Conservation (phyloP, 2,888 invertebrate genomes). For the Subacronicta megacephala region DNA sequence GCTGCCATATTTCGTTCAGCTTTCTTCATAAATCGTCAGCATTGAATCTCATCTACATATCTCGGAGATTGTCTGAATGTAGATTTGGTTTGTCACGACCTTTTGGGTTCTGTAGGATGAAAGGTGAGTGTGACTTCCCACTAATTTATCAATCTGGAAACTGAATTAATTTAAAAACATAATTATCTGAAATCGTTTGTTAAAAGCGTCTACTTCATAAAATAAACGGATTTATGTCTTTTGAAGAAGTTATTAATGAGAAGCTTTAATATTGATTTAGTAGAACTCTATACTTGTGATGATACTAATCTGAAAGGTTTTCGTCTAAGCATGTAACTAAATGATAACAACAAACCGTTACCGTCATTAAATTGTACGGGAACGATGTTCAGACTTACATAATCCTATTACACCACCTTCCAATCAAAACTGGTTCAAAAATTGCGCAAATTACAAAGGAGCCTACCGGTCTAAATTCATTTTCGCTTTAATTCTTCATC, state of each 20-base stretch:
- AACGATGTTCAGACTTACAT: slow-evolving; percentile 21
- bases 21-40: slow-evolving; percentile 85
- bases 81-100: slow-evolving; percentile 58
- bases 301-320: neutral
- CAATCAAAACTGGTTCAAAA: slow-evolving; percentile 43
- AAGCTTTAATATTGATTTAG: neutral
- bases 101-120: slow-evolving; percentile 43
- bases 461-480: slow-evolving; percentile 28
- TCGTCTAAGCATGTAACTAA: slow-evolving; percentile 1
- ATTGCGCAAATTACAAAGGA: slow-evolving; percentile 31
- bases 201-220: slow-evolving; percentile 5
- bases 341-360: neutral
- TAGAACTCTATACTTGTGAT: slow-evolving; percentile 8
- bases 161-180: slow-evolving; percentile 36
- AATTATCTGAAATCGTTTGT: slow-evolving; percentile 3
- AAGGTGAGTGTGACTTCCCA: slow-evolving; percentile 45
- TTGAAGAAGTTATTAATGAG: too few relatives aligned
- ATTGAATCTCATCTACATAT: slow-evolving; percentile 83
- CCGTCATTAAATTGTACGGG: slow-evolving; percentile 12
- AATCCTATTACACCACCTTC: slow-evolving; percentile 14
- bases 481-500: slow-evolving; percentile 42
- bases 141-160: slow-evolving; percentile 38
- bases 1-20: slow-evolving; percentile 81
- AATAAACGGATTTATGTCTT: neutral
- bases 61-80: slow-evolving; percentile 68